Percentiles rank a stretch among this genome's conserved stretches.
phyloP scores from a whole-genome alignment of 1,140 invertebrate genomes.

The Ips nitidus region DNA sequence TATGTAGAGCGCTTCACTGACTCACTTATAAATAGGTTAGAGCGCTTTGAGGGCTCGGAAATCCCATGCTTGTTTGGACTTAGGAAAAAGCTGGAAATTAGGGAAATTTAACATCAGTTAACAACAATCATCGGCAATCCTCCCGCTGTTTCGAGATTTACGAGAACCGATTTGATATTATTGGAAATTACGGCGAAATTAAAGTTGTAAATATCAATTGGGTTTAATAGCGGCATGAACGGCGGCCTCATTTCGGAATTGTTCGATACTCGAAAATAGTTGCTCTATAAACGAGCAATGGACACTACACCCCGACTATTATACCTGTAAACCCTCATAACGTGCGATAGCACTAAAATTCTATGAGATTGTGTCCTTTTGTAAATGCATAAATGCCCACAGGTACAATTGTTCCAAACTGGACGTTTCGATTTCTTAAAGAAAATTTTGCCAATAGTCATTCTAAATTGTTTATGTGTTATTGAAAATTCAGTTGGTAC shows the following conservation, averaged over 20 bases:
- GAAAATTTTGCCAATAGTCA: no score
- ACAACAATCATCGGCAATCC: not conserved
- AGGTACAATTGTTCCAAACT: no score
- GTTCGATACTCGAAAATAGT: conserved; percentile 11
- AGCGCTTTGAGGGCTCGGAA: conserved; percentile 5
- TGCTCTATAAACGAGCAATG: conserved; percentile 15
- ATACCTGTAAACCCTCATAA: conserved; percentile 5
- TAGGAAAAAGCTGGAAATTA: conserved; percentile 10
- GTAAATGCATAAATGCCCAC: conserved; percentile 4
- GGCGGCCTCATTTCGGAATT: not conserved
- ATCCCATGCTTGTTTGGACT: conserved; percentile 12
- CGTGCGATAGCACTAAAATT: conserved; percentile 12
- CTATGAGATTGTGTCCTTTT: conserved; percentile 12
- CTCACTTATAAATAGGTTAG: conserved; percentile 33
- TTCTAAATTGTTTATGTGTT: no score
- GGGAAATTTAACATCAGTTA: not conserved
- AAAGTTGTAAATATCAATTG: not conserved
- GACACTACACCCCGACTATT: conserved; percentile 20
- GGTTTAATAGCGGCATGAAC: not conserved
- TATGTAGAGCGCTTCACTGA: conserved; percentile 24
- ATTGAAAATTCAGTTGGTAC: no score
- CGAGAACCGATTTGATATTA: not conserved
- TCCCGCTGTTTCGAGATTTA: not conserved
- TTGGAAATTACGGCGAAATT: not conserved
- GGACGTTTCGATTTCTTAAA: no score